phyloP scores from a whole-genome alignment of 1,140 invertebrate species.

The Trissolcus basalis region DNA sequence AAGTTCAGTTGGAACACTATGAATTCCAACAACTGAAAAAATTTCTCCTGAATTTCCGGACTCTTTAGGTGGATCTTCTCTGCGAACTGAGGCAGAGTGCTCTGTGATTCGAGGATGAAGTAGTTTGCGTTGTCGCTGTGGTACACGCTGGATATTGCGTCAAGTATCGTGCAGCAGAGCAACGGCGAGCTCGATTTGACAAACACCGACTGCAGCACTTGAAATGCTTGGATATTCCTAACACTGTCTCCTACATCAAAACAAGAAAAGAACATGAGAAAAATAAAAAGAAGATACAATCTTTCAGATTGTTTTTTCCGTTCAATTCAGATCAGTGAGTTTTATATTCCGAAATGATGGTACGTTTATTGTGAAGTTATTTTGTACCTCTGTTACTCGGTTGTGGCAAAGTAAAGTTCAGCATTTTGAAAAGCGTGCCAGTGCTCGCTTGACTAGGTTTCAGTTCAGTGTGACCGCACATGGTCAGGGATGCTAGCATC shows the following conservation, averaged over 20 bases:
- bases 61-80: slow-evolving; percentile 96
- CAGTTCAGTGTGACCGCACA: slow-evolving; percentile 93
- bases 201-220: slow-evolving; percentile 96
- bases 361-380: no score
- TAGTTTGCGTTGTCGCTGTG: slow-evolving; percentile 99
- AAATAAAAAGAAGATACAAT: no score
- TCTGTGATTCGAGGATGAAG: slow-evolving; percentile 97
- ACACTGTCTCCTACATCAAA: slow-evolving; percentile 81
- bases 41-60: slow-evolving; percentile 94
- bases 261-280: no score
- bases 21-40: slow-evolving; percentile 96
- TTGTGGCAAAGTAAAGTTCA: slow-evolving; percentile 93
- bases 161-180: slow-evolving; percentile 92
- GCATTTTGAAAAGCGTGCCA: slow-evolving; percentile 93
- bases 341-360: no score
- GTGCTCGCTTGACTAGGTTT: slow-evolving; percentile 89
- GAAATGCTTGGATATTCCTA: slow-evolving; percentile 95
- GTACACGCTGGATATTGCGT: slow-evolving; percentile 97
- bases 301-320: no score
- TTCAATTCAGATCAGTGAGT: no score
- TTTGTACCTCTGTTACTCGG: slow-evolving; percentile 88
- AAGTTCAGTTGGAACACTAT: slow-evolving; percentile 98
- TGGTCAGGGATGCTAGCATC: slow-evolving; percentile 94
- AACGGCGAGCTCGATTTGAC: slow-evolving; percentile 90
- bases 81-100: slow-evolving; percentile 95